Conservation (phyloP, 2,888 invertebrate species). For the Itoplectis maculator region DNA sequence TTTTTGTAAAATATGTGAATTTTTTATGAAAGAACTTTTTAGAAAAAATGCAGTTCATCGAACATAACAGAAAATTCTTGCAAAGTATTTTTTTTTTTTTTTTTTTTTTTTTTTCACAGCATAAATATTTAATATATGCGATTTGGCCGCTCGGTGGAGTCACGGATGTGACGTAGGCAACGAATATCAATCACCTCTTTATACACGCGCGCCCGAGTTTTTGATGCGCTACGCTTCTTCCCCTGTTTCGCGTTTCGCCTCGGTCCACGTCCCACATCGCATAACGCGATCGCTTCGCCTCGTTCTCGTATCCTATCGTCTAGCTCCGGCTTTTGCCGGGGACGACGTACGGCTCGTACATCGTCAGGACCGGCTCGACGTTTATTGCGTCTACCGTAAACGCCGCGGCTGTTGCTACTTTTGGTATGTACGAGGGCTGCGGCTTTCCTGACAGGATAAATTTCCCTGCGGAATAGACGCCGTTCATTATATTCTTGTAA, state of each 20-base stretch:
- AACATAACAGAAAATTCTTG: slow-evolving; percentile 3
- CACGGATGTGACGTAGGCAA: slow-evolving; percentile 33
- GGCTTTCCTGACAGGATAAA: slow-evolving; percentile 38
- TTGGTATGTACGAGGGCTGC: slow-evolving; percentile 29
- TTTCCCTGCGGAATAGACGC: slow-evolving; percentile 53
- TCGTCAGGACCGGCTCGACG: slow-evolving; percentile 50
- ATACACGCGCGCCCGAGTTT: slow-evolving; percentile 18
- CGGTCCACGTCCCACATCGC: slow-evolving; percentile 48
- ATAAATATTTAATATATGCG: slow-evolving; percentile 29
- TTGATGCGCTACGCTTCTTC: slow-evolving; percentile 26
- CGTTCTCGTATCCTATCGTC: slow-evolving; percentile 27
- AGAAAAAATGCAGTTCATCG: not conserved
- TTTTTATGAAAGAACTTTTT: too few relatives aligned
- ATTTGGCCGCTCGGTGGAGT: slow-evolving; percentile 19
- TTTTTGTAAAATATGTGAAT: too few relatives aligned
- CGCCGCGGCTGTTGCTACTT: slow-evolving; percentile 25
- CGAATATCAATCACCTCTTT: slow-evolving; percentile 42
- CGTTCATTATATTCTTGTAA: slow-evolving; percentile 11
- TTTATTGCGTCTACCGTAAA: slow-evolving; percentile 57
- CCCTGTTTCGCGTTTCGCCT: slow-evolving; percentile 26
- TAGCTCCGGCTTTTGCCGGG: slow-evolving; percentile 24
- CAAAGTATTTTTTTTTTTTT: slow-evolving; percentile 15
- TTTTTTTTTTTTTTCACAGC: slow-evolving; percentile 13
- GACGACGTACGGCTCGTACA: slow-evolving; percentile 50
- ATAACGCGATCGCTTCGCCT: slow-evolving; percentile 48